phyloP scores from a whole-genome alignment of 37 sponge, comb jelly and placozoan species.

The Bolinopsis microptera region DNA sequence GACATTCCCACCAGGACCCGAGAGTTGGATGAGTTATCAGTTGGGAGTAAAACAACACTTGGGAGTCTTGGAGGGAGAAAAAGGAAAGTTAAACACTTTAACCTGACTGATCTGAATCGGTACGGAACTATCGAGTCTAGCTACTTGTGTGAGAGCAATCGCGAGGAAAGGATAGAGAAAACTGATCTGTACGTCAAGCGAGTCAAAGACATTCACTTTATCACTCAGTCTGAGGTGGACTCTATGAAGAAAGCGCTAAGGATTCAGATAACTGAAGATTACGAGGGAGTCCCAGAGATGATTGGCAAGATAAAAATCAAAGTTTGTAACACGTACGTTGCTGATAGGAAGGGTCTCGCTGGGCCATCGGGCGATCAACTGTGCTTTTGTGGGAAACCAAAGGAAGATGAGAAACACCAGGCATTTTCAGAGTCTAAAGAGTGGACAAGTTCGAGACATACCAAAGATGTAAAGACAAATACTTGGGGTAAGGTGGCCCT shows the following conservation, averaged over 20 bases:
- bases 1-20: neutral
- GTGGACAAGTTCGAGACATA: neutral
- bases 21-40: neutral
- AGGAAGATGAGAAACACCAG: neutral
- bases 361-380: neutral
- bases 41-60: neutral
- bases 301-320: neutral
- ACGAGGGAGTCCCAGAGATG: neutral
- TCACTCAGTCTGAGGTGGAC: constrained; percentile 4
- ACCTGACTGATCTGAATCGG: neutral
- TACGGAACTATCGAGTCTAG: constrained; percentile 2
- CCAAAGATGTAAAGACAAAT: neutral
- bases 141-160: neutral
- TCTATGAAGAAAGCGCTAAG: neutral
- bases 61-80: constrained; percentile 3
- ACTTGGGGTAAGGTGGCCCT: neutral
- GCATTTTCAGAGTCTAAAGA: neutral
- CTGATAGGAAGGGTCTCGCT: neutral
- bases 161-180: neutral
- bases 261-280: neutral
- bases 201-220: neutral
- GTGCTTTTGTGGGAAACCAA: constrained; percentile 4
- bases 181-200: neutral
- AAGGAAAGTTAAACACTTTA: neutral
- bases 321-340: neutral